Evolutionary conservation across 2,113 vertebrate species (phyloP).

Genomic region (Psettodes erumei): DNA sequence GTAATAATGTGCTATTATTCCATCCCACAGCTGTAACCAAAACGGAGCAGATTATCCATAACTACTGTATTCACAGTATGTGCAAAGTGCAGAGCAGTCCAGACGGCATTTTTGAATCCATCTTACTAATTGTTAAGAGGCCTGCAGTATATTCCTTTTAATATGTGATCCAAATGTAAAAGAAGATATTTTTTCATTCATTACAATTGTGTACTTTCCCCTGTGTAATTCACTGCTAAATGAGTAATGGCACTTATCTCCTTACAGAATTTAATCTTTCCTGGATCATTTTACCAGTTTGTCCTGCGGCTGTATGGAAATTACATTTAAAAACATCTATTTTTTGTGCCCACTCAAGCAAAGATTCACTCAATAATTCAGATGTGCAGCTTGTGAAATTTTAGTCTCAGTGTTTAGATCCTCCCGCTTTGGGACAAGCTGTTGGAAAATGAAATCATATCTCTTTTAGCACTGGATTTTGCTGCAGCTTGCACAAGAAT

Average conservation of each 20-base stretch:
- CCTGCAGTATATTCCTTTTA: not conserved
- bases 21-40: conserved; percentile 57
- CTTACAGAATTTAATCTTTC: conserved; percentile 17
- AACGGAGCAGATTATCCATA: conserved; percentile 37
- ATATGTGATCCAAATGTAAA: conserved; percentile 7
- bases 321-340: conserved; percentile 71
- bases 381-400: conserved; percentile 61
- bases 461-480: conserved; percentile 29
- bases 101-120: too few species aligned
- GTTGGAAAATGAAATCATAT: conserved; percentile 43
- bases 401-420: conserved; percentile 54
- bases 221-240: conserved; percentile 35
- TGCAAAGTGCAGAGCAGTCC: too few species aligned
- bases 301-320: conserved; percentile 65
- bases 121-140: not conserved
- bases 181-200: conserved; percentile 12
- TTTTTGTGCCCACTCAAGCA: conserved; percentile 62
- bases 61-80: conserved; percentile 16
- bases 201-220: conserved; percentile 7
- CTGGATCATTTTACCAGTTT: conserved; percentile 47
- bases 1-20: conserved; percentile 57
- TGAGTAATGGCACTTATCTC: conserved; percentile 23
- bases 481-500: not conserved
- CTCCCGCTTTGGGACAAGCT: conserved; percentile 48
- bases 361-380: conserved; percentile 75